These are phyloP conservation scores for Agriopis aurantiaria DNA, from an alignment of 2,888 invertebrate species.

Conservation along the genomic window DNA sequence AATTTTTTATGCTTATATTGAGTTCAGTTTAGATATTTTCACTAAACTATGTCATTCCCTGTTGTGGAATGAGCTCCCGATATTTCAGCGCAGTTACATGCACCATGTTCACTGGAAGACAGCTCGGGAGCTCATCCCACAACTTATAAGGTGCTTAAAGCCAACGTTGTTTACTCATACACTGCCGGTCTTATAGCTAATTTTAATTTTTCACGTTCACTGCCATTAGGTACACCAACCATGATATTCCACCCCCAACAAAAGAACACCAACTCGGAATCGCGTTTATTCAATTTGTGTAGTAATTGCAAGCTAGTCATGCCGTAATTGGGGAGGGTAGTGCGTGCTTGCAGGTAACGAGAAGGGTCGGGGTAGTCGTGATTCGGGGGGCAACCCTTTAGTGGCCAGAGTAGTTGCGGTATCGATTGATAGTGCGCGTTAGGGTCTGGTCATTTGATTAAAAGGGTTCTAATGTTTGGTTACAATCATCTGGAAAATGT, in stretches of 20 bases:
- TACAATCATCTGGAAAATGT: constrained; percentile 17
- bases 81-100: no score
- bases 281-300: constrained; percentile 45
- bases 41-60: no score
- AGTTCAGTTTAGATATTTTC: no score
- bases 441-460: constrained; percentile 36
- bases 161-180: no score
- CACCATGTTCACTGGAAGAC: no score
- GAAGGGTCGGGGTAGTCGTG: constrained; percentile 32
- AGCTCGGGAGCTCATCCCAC: no score
- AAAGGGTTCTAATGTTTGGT: constrained; percentile 33
- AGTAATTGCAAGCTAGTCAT: constrained; percentile 49
- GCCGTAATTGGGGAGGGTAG: constrained; percentile 45
- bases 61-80: no score
- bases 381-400: constrained; percentile 46
- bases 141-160: no score
- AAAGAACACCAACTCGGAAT: constrained; percentile 36
- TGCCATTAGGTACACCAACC: background rate
- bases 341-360: constrained; percentile 50
- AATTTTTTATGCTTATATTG: background rate
- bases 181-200: no score
- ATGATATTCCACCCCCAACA: background rate
- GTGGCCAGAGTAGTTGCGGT: constrained; percentile 28
- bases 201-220: no score
- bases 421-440: constrained; percentile 38